Evolutionary conservation across 1,140 invertebrate species (phyloP).

Genomic region (Hestina assimilis): DNA sequence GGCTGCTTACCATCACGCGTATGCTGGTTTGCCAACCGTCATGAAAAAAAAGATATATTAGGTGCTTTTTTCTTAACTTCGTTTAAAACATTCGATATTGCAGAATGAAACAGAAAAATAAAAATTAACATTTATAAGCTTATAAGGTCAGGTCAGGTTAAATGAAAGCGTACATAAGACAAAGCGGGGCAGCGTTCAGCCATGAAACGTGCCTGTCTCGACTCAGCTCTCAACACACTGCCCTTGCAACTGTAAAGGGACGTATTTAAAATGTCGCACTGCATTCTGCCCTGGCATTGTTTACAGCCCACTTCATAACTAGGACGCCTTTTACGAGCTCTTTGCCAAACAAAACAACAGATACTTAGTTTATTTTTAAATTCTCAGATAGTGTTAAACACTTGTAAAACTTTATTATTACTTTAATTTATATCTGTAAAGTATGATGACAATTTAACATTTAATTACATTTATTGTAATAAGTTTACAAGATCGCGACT

Average conservation of each 20-base stretch:
- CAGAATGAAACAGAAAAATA: too few species aligned
- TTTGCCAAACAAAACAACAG: background rate
- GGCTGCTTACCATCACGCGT: too few species aligned
- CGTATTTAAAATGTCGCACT: constrained; percentile 7
- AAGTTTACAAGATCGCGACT: too few species aligned
- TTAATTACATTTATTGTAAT: too few species aligned
- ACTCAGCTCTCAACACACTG: constrained; percentile 10
- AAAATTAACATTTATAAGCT: background rate
- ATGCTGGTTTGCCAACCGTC: too few species aligned
- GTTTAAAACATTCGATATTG: too few species aligned
- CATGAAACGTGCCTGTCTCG: background rate
- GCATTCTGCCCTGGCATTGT: background rate
- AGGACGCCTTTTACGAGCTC: background rate
- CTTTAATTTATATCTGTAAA: too few species aligned
- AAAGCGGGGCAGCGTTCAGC: background rate
- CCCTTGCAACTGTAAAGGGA: constrained; percentile 12
- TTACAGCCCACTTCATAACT: constrained; percentile 7
- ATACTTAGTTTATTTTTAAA: background rate
- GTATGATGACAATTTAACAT: too few species aligned
- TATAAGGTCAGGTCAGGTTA: constrained; percentile 3
- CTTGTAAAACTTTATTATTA: too few species aligned
- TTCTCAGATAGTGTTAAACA: too few species aligned
- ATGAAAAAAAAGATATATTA: too few species aligned
- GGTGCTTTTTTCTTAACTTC: too few species aligned
- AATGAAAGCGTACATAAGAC: background rate